Evolutionary conservation across 2,888 invertebrate genomes (phyloP).

Genomic region (Dynastes grantii): DNA sequence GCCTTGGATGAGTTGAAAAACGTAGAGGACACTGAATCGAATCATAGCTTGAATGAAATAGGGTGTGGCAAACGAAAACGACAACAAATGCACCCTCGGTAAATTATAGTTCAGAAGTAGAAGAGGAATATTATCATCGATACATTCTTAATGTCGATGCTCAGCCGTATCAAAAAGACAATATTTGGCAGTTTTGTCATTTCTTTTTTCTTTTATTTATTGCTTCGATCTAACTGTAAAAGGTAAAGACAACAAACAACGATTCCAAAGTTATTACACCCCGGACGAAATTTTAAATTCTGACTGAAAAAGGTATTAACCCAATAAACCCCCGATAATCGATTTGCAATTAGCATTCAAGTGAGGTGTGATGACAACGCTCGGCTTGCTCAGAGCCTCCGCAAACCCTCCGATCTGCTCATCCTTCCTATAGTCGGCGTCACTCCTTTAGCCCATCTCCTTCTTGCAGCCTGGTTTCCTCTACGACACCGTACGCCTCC

Average conservation of each 20-base stretch:
- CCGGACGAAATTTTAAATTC: constrained; percentile 20
- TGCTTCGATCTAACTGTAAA: too few species aligned
- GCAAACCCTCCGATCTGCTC: constrained; percentile 2
- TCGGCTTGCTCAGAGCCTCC: constrained; percentile 33
- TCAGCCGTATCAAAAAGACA: too few species aligned
- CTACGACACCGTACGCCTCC: constrained; percentile 20
- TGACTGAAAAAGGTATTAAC: constrained; percentile 24
- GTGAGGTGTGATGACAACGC: constrained; percentile 59
- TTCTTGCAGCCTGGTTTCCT: neutral
- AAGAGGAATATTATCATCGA: too few species aligned
- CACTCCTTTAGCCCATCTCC: neutral
- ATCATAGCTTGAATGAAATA: too few species aligned
- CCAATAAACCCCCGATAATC: constrained; percentile 46
- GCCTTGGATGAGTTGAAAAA: too few species aligned
- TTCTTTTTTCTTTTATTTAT: too few species aligned
- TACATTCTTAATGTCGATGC: too few species aligned
- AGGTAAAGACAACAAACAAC: neutral
- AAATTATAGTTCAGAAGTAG: too few species aligned
- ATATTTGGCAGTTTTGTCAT: too few species aligned
- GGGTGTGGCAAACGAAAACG: too few species aligned
- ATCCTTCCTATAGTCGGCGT: neutral
- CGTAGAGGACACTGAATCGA: too few species aligned
- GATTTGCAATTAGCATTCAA: constrained; percentile 62
- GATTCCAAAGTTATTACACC: neutral
- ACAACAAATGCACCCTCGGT: too few species aligned